Base-by-base conservation (phyloP, 1,140 invertebrate species). In the Rhynchophorus ferrugineus region DNA sequence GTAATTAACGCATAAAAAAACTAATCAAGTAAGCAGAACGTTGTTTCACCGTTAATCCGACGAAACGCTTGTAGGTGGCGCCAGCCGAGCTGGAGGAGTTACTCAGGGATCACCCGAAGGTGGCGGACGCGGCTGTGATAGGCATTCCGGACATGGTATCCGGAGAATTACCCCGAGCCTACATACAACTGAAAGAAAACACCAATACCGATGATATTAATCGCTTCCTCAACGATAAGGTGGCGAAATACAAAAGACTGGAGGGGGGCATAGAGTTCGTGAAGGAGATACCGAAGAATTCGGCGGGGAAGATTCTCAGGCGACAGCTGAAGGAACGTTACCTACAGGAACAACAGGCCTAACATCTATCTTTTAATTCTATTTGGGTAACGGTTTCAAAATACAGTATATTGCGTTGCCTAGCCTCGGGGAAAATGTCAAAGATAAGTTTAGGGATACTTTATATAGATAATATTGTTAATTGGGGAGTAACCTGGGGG, bases 71-170 rank as follows among this genome's bases (percentile, higher is more conserved):
- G 60, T 77, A 92, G 82, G 91, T 96, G 5, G 76, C 90, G 2
- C 92, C 92, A 7, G 87, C 91, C 0, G 90, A 94, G 69, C 64
- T 96, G 24, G 92, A 95, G 73, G 84, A 79, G 14, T 57, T 94
- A n/a, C 64, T 95, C 11, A 72, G 87, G 44, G 76, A 75, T 22
- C 86, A 91, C 70, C 82, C 86, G 0, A 79, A 78, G 41, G 71
- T 95, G 0, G 61, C 71, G 3, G 91, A 95, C 63, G 88, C 83
- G 1, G 90, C 85, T 1, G 90, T 95, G 1, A 73, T 93, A 57
- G 91, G 89, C 3, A 73, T 91, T 35, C 82, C 85, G 0, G 80
- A 93, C 63, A 69, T 73, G 1, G 71, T 75, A 35, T 72, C 69
- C 44, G 90, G 90, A 2, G 91, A 95, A 72, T 71, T 81, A 1